Percentiles rank a stretch among this genome's conserved stretches.
Conservation (phyloP, 2,797 vertebrate genomes). For the Botia almorhae region DNA sequence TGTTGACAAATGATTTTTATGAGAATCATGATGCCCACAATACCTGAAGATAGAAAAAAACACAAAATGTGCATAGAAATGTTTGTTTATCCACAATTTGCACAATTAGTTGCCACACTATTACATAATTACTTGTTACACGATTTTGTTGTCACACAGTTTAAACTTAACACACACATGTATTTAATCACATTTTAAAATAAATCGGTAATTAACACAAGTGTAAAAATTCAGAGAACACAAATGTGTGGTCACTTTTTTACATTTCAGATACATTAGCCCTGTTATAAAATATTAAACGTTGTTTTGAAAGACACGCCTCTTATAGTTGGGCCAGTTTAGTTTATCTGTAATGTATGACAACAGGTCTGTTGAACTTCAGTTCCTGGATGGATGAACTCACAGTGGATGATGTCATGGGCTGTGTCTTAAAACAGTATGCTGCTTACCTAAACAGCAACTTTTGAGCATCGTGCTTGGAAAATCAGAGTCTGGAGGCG, state of each 20-base stretch:
- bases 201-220: no score
- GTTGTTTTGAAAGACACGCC: background rate
- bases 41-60: no score
- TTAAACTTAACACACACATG: background rate
- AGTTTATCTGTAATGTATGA: conserved; percentile 30
- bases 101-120: no score
- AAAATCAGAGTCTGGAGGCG: background rate
- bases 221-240: background rate
- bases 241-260: background rate
- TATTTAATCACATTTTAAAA: no score
- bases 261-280: background rate
- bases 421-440: background rate
- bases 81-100: no score
- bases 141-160: background rate
- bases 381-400: conserved; percentile 12
- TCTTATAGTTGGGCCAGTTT: background rate
- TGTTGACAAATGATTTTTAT: no score
- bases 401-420: conserved; percentile 29
- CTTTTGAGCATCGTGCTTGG: background rate
- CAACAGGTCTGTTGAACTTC: conserved; percentile 38
- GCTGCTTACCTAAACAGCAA: background rate
- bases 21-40: no score
- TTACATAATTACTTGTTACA: no score
- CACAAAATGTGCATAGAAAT: no score
- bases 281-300: background rate